Evolutionary conservation across 2,888 invertebrate genomes (phyloP).

Genomic region (Dryomyza anilis): DNA sequence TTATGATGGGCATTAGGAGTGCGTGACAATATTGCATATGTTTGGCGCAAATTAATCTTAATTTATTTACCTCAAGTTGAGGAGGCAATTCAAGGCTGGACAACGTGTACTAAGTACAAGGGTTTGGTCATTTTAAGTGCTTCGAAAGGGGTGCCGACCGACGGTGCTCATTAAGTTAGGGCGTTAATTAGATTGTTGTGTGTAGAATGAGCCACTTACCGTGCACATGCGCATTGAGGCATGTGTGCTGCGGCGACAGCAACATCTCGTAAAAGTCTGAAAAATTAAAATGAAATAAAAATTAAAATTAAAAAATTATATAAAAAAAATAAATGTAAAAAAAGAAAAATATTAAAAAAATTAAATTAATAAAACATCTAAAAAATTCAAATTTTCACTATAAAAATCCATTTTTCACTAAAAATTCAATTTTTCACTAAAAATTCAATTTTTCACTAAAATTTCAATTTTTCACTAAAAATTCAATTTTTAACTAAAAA

Average conservation of each 20-base stretch:
- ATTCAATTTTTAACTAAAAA: no score
- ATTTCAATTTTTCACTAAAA: no score
- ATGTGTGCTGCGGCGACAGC: not conserved
- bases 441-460: no score
- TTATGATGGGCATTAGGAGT: not conserved
- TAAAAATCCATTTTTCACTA: no score
- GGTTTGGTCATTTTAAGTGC: not conserved
- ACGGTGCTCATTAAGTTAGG: not conserved
- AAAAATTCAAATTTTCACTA: no score
- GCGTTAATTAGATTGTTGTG: not conserved
- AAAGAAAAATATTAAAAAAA: not conserved
- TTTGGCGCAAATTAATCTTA: slow-evolving; percentile 18
- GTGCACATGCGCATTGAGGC: not conserved
- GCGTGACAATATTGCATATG: slow-evolving; percentile 7
- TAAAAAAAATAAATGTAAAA: not conserved
- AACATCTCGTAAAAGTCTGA: not conserved
- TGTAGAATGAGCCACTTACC: not conserved
- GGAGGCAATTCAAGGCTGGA: not conserved
- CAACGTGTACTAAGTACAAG: not conserved
- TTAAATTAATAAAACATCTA: not conserved
- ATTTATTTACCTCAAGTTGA: slow-evolving; percentile 18
- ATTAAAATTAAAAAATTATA: not conserved
- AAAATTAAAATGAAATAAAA: not conserved
- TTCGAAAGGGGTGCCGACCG: not conserved
- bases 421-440: no score